Evolutionary conservation across 2,888 invertebrate genomes (phyloP).

Genomic region (Apodemia hepburni): DNA sequence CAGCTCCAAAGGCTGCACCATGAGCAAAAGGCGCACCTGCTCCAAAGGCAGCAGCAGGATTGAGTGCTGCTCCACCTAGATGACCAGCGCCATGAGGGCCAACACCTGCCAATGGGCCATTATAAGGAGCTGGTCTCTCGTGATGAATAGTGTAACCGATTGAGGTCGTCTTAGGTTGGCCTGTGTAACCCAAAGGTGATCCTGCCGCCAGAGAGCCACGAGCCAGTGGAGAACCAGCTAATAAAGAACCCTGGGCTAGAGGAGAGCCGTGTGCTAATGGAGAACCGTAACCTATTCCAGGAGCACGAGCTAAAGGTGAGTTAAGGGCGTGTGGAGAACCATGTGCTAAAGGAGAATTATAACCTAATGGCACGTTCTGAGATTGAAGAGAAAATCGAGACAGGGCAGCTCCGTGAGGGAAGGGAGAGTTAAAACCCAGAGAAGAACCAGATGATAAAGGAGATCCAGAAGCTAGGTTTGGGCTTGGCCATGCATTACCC

Average conservation of each 20-base stretch:
- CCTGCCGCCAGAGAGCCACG: constrained; percentile 29
- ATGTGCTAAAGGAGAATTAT: constrained; percentile 22
- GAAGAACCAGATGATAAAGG: constrained; percentile 2
- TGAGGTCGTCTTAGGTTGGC: constrained; percentile 33
- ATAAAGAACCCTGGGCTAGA: constrained; percentile 22
- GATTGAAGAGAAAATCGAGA: neutral
- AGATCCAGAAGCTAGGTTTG: neutral
- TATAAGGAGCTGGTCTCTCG: neutral
- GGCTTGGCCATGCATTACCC: constrained; percentile 2
- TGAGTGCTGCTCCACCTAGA: neutral
- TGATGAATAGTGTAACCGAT: constrained; percentile 7
- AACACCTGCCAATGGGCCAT: neutral
- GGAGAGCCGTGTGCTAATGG: constrained; percentile 23
- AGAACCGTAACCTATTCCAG: constrained; percentile 21
- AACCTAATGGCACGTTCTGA: neutral
- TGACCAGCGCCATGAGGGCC: neutral
- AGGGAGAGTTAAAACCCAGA: constrained; percentile 18
- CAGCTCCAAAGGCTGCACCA: neutral
- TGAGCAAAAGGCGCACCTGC: neutral
- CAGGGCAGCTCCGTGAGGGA: constrained; percentile 28
- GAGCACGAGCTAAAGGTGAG: constrained; percentile 25
- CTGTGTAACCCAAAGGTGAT: constrained; percentile 31
- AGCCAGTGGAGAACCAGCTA: constrained; percentile 25
- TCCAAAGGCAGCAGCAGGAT: neutral
- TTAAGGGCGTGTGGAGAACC: constrained; percentile 23